These are phyloP conservation scores for Ascaphus truei DNA, from an alignment of 2,113 vertebrate species.

Conservation along the genomic window DNA sequence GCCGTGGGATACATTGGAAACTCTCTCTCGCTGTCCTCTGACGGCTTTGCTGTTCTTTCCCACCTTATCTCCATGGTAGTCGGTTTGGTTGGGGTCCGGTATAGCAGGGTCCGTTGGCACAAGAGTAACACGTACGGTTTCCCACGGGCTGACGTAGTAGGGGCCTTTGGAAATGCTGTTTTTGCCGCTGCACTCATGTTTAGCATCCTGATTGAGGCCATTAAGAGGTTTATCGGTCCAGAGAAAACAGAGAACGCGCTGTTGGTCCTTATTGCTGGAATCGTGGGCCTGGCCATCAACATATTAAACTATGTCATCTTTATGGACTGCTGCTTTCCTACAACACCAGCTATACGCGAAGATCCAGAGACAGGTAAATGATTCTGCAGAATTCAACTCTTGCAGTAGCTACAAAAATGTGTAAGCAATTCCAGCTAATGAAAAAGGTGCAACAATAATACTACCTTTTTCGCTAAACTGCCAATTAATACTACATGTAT, in stretches of 20 bases:
- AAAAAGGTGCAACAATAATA: too few species aligned
- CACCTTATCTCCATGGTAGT: constrained; percentile 66
- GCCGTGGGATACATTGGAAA: constrained; percentile 53
- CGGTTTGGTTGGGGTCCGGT: constrained; percentile 43
- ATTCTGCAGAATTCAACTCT: not conserved
- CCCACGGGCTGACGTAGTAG: constrained; percentile 61
- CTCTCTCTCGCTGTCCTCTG: constrained; percentile 65
- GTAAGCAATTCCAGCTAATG: too few species aligned
- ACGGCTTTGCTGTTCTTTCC: constrained; percentile 65
- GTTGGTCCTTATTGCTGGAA: constrained; percentile 54
- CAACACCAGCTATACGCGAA: accelerated
- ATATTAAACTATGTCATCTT: constrained; percentile 63
- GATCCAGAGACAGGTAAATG: constrained; percentile 54
- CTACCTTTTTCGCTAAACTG: too few species aligned
- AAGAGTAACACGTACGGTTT: constrained; percentile 57
- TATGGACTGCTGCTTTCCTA: constrained; percentile 66
- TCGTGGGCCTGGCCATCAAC: constrained; percentile 60
- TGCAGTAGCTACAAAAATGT: not conserved
- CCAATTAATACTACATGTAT: too few species aligned
- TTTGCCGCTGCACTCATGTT: constrained; percentile 68
- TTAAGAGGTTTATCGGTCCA: constrained; percentile 60
- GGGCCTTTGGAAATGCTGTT: constrained; percentile 66
- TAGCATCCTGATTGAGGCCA: constrained; percentile 60
- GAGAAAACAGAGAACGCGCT: constrained; percentile 55
- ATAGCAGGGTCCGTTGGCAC: constrained; percentile 51